Percentiles rank a stretch among this genome's conserved stretches.
These are phyloP conservation scores for Apis florea DNA, from an alignment of 1,140 invertebrate genomes.

Conservation along the genomic window DNA sequence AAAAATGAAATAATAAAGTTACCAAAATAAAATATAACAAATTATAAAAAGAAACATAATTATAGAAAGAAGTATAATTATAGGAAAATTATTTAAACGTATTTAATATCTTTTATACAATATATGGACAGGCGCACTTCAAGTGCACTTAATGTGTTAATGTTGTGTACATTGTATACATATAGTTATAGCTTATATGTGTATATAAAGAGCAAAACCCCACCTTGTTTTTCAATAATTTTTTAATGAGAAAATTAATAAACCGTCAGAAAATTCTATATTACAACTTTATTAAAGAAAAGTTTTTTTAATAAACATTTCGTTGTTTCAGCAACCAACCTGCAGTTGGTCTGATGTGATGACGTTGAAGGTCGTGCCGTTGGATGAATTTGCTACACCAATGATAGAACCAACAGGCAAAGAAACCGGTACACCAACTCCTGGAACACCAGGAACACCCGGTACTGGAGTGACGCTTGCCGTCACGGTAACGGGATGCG, in stretches of 20 bases:
- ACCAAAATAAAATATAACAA: not conserved
- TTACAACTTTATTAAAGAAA: not conserved
- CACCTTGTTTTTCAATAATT: not conserved
- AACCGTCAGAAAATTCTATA: not conserved
- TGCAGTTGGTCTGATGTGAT: constrained; percentile 91
- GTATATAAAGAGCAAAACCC: not conserved
- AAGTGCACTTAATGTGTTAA: not conserved
- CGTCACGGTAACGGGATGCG: constrained; percentile 77
- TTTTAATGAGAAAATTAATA: not conserved
- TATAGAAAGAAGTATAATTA: no score
- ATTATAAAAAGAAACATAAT: not conserved
- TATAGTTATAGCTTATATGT: not conserved
- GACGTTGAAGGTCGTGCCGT: constrained; percentile 89
- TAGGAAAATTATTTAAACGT: not conserved
- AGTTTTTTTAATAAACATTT: not conserved
- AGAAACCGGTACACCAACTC: constrained; percentile 86
- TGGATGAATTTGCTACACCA: constrained; percentile 80
- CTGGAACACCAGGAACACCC: constrained; percentile 72
- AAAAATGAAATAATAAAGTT: constrained; percentile 31
- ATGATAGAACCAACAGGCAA: constrained; percentile 90
- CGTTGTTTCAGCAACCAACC: constrained; percentile 63
- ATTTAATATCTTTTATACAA: not conserved
- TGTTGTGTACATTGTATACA: not conserved
- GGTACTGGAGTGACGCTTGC: constrained; percentile 69
- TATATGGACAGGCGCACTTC: constrained; percentile 7